These are phyloP conservation scores for Pandemis heparana DNA, from an alignment of 2,888 invertebrate genomes.

Conservation along the genomic window DNA sequence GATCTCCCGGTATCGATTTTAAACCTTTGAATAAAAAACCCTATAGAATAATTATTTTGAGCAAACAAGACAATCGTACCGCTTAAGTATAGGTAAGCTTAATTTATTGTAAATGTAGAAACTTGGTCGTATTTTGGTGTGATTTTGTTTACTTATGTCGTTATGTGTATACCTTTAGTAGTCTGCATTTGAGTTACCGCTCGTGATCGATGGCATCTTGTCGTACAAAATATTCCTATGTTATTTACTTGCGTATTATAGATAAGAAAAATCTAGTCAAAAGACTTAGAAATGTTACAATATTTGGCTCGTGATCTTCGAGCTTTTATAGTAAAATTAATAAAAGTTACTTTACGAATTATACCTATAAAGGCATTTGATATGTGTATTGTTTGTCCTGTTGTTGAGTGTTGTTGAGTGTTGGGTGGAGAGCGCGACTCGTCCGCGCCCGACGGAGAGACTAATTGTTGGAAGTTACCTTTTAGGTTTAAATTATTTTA, in stretches of 20 bases:
- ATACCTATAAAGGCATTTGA: conserved; percentile 70
- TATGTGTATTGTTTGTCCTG: conserved; percentile 64
- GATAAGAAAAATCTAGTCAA: conserved; percentile 85
- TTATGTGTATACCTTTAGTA: conserved; percentile 67
- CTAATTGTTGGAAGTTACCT: conserved; percentile 81
- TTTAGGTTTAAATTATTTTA: conserved; percentile 80
- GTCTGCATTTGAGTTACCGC: conserved; percentile 86
- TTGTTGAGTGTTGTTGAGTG: conserved; percentile 55
- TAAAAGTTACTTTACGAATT: conserved; percentile 58
- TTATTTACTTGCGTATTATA: conserved; percentile 83
- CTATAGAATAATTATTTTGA: conserved; percentile 57
- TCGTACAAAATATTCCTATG: conserved; percentile 86
- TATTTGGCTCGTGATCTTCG: conserved; percentile 77
- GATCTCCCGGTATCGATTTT: conserved; percentile 83
- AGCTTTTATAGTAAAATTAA: conserved; percentile 77
- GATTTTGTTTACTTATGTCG: conserved; percentile 79
- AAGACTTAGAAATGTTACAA: conserved; percentile 83
- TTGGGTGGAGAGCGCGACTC: conserved; percentile 32
- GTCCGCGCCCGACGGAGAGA: conserved; percentile 21
- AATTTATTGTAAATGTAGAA: conserved; percentile 79
- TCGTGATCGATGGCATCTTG: conserved; percentile 85
- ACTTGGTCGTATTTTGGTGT: conserved; percentile 75
- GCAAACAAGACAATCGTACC: conserved; percentile 66
- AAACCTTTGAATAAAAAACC: conserved; percentile 61
- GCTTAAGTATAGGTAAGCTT: conserved; percentile 71